Evolutionary conservation across 2,888 invertebrate species (phyloP), one percentile per base, ranked within the genome.

Genomic region (Capitulum mitella): DNA sequence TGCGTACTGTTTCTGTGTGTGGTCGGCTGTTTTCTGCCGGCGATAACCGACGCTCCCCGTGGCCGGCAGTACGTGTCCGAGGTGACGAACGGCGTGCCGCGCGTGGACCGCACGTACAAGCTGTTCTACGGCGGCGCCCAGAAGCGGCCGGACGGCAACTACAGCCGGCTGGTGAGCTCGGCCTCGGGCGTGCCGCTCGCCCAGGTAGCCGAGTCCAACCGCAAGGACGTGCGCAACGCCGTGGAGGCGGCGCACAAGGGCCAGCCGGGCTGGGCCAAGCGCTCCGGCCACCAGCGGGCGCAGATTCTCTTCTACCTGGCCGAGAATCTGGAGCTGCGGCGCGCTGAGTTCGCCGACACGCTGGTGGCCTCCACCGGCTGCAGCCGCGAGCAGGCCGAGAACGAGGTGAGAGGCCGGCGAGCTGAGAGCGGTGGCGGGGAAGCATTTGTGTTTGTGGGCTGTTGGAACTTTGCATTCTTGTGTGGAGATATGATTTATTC

Each of bases 231-330:
- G 26, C 83, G 86, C 77, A 87, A 86, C 83, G 87, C 87, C 51
- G 87, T 89, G 3, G 87, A 86, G 80, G 85, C 85, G n/a, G 88
- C 89, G 8, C 86, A 85, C 80, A 87, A 86, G 82, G 87, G 87
- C 26, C 86, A 82, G 77, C 80, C 81, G 2, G 81, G 80, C 43
- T 82, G 82, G 82, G 82, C 78, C 14, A 82, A 85, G 82, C 82
- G 85, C 75, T 84, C 85, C 32, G 86, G 85, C 10, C 85, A 85
- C 82, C 86, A 86, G 81, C 83, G 85, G 10, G 85, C 86, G 0
- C 87, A 87, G 84, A 86, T 87, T 77, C 83, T 87, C 37, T 86
- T 85, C 82, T 86, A 86, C 82, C 83, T 87, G 82, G 87, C 86
- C 5, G 87, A 87, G 82, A 86, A 86, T 80, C 82, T 87, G 74